Evolutionary conservation across 2,113 vertebrate genomes (phyloP).

Genomic region (Eleginops maclovinus): DNA sequence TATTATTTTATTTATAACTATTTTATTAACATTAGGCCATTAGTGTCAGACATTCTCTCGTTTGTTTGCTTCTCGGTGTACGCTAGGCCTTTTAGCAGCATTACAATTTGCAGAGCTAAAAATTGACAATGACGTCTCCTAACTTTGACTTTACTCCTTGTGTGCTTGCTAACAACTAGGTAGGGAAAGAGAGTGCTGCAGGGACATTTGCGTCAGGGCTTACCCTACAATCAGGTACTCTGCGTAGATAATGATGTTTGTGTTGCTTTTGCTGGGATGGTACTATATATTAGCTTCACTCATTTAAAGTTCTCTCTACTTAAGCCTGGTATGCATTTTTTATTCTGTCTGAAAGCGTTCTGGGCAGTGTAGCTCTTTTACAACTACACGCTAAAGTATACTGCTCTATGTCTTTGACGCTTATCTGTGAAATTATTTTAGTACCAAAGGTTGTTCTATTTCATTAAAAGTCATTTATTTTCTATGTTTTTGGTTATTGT

Average conservation of each 20-base stretch:
- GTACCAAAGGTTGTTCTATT: background rate
- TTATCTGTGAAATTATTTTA: background rate
- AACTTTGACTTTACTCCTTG: background rate
- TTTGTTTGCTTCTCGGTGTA: slow-evolving; percentile 49
- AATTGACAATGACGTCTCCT: slow-evolving; percentile 18
- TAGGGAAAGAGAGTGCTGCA: slow-evolving; percentile 14
- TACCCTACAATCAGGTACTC: slow-evolving; percentile 71
- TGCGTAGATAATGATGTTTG: slow-evolving; percentile 64
- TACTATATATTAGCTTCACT: slow-evolving; percentile 43
- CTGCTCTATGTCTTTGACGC: background rate
- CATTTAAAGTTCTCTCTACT: slow-evolving; percentile 36
- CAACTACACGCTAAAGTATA: background rate
- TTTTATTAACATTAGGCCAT: slow-evolving; percentile 57
- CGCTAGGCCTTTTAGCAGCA: slow-evolving; percentile 35
- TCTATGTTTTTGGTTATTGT: background rate
- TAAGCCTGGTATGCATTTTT: slow-evolving; percentile 31
- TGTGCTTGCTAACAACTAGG: slow-evolving; percentile 23
- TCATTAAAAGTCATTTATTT: slow-evolving; percentile 2
- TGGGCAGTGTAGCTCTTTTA: background rate
- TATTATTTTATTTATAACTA: slow-evolving; percentile 61
- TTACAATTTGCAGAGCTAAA: slow-evolving; percentile 38
- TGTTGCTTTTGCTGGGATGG: slow-evolving; percentile 45
- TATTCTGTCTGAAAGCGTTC: slow-evolving; percentile 11
- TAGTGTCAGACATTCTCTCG: slow-evolving; percentile 51
- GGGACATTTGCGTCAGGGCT: slow-evolving; percentile 49